Evolutionary conservation across 2,797 vertebrate species (phyloP).

Genomic region (Arremon brunneinucha): DNA sequence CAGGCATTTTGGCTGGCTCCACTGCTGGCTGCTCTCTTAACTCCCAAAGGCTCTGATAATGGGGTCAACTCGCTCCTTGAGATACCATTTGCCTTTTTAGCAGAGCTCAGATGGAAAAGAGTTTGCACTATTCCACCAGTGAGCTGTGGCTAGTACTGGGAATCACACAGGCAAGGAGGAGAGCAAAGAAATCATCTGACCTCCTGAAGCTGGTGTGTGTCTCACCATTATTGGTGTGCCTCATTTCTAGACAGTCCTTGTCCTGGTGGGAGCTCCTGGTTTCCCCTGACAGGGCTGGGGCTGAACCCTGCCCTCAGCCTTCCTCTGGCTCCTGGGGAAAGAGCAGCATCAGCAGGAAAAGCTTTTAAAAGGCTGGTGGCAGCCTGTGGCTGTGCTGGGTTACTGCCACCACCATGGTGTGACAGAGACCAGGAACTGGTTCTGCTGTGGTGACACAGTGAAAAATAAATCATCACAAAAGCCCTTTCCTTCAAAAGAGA

Average conservation of each 20-base stretch:
- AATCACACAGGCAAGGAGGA: not conserved
- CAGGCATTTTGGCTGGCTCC: constrained; percentile 62
- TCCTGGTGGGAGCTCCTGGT: not conserved
- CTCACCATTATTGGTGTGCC: not conserved
- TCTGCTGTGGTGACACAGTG: not conserved
- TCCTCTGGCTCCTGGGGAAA: not conserved
- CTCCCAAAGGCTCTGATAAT: constrained; percentile 51
- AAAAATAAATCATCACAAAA: not conserved
- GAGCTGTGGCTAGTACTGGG: not conserved
- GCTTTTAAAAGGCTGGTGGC: not conserved
- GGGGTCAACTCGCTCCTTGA: constrained; percentile 55
- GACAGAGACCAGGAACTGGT: not conserved
- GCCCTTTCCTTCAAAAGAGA: not conserved
- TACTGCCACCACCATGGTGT: rapidly evolving
- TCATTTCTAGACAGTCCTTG: not conserved
- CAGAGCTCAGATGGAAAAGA: not conserved
- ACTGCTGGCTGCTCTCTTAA: constrained; percentile 51
- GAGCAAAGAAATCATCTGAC: not conserved
- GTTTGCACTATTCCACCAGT: not conserved
- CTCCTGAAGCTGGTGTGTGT: not conserved
- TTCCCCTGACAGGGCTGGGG: not conserved
- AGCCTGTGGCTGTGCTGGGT: not conserved
- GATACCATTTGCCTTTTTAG: constrained; percentile 8
- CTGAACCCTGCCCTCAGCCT: not conserved
- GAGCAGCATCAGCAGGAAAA: not conserved